Evolutionary conservation across 2,888 invertebrate species (phyloP).

Genomic region (Liodrosophila aerea): DNA sequence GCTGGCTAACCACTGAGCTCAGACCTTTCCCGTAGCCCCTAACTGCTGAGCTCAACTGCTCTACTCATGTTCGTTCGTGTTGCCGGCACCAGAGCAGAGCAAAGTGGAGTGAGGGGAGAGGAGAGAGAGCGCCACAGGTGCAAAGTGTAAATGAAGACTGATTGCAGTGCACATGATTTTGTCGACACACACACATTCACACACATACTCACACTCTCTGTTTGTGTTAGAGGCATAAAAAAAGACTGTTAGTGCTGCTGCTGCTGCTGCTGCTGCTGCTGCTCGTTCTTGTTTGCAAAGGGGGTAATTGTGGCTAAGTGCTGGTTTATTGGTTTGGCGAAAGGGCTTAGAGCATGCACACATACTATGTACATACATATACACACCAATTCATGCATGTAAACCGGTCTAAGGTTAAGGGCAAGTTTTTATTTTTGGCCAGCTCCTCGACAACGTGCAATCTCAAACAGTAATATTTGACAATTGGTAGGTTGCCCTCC

Average conservation of each 20-base stretch:
- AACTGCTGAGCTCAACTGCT: conserved; percentile 45
- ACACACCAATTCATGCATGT: conserved; percentile 38
- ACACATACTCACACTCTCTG: conserved; percentile 12
- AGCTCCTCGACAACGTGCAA: not conserved
- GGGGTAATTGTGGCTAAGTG: conserved; percentile 79
- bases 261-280: conserved; percentile 20
- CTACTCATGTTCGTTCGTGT: conserved; percentile 45
- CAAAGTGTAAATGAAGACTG: conserved; percentile 79
- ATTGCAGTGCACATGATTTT: conserved; percentile 78
- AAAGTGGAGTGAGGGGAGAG: conserved; percentile 41
- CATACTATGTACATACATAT: conserved; percentile 63
- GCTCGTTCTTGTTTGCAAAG: conserved; percentile 67
- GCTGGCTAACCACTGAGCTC: not conserved
- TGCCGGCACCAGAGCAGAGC: conserved; percentile 42
- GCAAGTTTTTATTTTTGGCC: conserved; percentile 35
- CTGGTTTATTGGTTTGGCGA: conserved; percentile 76
- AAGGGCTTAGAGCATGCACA: conserved; percentile 59
- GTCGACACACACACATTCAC: conserved; percentile 40
- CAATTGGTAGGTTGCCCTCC: conserved; percentile 31
- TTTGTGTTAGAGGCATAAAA: conserved; percentile 42
- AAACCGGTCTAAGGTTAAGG: conserved; percentile 59
- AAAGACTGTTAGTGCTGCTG: conserved; percentile 57
- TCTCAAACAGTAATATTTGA: conserved; percentile 31
- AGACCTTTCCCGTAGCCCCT: not conserved
- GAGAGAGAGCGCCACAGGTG: conserved; percentile 58